Base-by-base conservation (phyloP, 1,140 invertebrate species). In the Hylyphantes graminicola region DNA sequence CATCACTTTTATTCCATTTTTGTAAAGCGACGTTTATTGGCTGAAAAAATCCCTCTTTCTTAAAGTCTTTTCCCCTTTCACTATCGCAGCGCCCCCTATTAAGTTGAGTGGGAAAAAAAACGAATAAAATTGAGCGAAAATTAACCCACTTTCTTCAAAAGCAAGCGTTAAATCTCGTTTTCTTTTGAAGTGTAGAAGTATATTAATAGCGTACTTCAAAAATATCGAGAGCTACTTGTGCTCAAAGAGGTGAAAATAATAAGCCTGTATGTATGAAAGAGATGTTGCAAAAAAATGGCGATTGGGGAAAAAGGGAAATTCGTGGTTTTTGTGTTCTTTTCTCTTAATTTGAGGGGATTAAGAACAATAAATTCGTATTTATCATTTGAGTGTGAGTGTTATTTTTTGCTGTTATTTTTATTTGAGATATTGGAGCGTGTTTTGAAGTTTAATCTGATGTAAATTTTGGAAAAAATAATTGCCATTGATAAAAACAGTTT, bases 91-190 rank as follows among this genome's bases (percentile, higher is more conserved):
- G 77, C 77, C 65, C 57, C 77, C 65, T 80, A 80, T 80, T 80
- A 80, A 80, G 65, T 17, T 19, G 9, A 53, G 76, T 15, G 50
- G 53, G 50, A 65, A 53, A n/a, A 65, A 78, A 67, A 77, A 63
- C 0, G 21, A 65, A 79, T 55, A 68, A 80, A 72, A 76, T 57
- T 70, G 35, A 59, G 77, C 17, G 77, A 68, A 80, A 80, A 80
- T 80, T 80, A 80, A 80, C 77, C 64, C n/a, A 70, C 77, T 59
- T 15, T 35, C 59, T 15, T 35, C 59, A 54, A 80, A 59, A 57
- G 77, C 55, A 57, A 80, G 77, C 77, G 55, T 70, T 80, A 80
- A 80, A 80, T 80, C 77, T 80, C 64, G 77, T 80, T 80, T 80
- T 80, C 67, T 70, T 76, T 80, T 74, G 65, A 80, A 64, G 76